Percentiles rank a stretch among this genome's conserved stretches.
Evolutionary conservation across 2,888 invertebrate species (phyloP).

Genomic region (Plebejus melissa): DNA sequence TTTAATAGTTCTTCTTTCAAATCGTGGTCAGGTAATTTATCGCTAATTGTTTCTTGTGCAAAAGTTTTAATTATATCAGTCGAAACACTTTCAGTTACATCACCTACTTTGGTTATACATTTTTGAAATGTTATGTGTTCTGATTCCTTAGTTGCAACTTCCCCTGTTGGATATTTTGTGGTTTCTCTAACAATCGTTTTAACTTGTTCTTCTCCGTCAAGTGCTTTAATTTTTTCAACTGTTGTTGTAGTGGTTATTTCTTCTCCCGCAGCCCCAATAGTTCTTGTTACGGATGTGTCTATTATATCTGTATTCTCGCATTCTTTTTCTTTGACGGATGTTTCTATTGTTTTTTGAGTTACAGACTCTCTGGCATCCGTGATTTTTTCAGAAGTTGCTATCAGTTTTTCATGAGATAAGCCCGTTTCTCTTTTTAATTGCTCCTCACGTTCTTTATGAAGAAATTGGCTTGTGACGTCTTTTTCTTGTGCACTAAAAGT

Average conservation of each 20-base stretch:
- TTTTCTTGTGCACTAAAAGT: conserved; percentile 50
- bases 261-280: conserved; percentile 33
- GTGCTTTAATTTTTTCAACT: conserved; percentile 33
- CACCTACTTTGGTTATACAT: neutral
- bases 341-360: neutral
- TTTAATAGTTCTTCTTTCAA: neutral
- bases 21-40: neutral
- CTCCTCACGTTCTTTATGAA: conserved; percentile 61
- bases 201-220: conserved; percentile 33
- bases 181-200: conserved; percentile 34
- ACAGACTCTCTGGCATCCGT: neutral
- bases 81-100: neutral
- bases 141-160: conserved; percentile 3
- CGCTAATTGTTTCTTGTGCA: neutral
- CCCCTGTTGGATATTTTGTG: conserved; percentile 33
- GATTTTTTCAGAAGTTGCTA: conserved; percentile 4
- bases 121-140: neutral
- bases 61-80: neutral
- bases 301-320: neutral
- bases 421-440: conserved; percentile 57
- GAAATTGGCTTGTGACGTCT: conserved; percentile 55
- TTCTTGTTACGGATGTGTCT: conserved; percentile 28
- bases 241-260: conserved; percentile 33
- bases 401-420: conserved; percentile 16
- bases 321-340: conserved; percentile 2